These are phyloP conservation scores for Crypturellus tataupa DNA, from an alignment of 2,797 vertebrate genomes.

Conservation along the genomic window DNA sequence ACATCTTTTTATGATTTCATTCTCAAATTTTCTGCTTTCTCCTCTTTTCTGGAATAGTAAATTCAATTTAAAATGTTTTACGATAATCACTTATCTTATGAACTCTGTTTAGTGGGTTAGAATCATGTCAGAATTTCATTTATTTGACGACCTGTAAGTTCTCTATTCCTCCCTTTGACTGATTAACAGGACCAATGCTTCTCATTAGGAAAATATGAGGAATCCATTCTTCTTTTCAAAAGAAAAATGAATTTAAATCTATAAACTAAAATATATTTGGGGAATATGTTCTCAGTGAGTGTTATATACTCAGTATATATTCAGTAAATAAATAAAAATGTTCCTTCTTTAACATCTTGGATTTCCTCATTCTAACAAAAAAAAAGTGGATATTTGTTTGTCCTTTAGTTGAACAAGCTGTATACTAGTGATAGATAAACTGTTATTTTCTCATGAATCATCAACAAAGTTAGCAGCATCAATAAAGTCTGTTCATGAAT, in stretches of 20 bases:
- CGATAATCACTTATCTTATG: neutral
- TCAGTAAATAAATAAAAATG: neutral
- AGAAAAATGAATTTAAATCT: neutral
- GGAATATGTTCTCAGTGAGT: neutral
- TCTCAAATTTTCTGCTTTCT: neutral
- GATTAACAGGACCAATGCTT: neutral
- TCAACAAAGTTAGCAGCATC: neutral
- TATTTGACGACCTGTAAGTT: neutral
- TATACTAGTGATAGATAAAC: neutral
- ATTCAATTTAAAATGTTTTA: neutral
- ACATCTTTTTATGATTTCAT: neutral
- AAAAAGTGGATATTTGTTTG: neutral
- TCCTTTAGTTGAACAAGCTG: neutral
- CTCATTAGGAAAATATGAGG: neutral
- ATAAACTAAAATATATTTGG: neutral
- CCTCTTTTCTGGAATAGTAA: neutral
- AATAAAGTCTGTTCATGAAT: neutral
- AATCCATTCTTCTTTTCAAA: neutral
- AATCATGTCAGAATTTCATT: neutral
- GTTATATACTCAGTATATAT: neutral
- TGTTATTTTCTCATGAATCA: neutral
- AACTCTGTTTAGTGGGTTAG: neutral
- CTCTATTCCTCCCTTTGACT: neutral
- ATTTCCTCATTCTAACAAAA: neutral
- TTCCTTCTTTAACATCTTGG: neutral